Percentiles rank a stretch among this genome's conserved stretches.
phyloP scores from a whole-genome alignment of 2,888 invertebrate species.

The Drosophila imparisetae region DNA sequence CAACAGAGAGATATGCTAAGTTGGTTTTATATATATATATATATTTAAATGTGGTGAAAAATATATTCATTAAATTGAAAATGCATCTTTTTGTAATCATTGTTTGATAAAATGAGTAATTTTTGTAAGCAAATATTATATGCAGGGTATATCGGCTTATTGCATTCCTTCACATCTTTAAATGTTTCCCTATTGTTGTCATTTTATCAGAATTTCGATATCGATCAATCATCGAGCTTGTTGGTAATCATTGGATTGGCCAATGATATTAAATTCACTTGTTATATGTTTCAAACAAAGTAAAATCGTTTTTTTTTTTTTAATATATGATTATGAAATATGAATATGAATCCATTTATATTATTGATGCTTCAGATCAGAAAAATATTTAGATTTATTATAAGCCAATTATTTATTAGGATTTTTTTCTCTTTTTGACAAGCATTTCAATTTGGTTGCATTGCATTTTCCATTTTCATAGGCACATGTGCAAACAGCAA shows the following conservation, averaged over 20 bases:
- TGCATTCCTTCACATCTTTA: neutral
- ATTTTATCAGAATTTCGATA: neutral
- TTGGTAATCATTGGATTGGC: neutral
- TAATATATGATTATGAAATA: neutral
- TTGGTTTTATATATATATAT: neutral
- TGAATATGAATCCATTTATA: neutral
- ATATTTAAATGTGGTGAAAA: neutral
- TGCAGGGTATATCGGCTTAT: neutral
- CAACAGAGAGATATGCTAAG: neutral
- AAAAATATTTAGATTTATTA: neutral
- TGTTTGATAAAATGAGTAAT: neutral
- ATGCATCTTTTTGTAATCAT: neutral
- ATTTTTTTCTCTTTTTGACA: neutral
- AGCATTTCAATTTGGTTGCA: neutral
- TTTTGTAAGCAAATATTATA: neutral
- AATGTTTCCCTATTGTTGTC: neutral
- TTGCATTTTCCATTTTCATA: neutral
- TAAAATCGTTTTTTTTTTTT: neutral
- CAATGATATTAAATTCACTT: neutral
- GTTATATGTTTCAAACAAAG: neutral
- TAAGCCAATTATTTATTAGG: neutral
- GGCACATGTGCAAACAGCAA: slow-evolving; percentile 1
- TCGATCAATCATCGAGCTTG: slow-evolving; percentile 6
- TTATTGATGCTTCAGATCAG: neutral
- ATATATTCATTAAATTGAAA: neutral